These are phyloP conservation scores for Menura novaehollandiae DNA, from an alignment of 2,113 vertebrate genomes.

Conservation along the genomic window DNA sequence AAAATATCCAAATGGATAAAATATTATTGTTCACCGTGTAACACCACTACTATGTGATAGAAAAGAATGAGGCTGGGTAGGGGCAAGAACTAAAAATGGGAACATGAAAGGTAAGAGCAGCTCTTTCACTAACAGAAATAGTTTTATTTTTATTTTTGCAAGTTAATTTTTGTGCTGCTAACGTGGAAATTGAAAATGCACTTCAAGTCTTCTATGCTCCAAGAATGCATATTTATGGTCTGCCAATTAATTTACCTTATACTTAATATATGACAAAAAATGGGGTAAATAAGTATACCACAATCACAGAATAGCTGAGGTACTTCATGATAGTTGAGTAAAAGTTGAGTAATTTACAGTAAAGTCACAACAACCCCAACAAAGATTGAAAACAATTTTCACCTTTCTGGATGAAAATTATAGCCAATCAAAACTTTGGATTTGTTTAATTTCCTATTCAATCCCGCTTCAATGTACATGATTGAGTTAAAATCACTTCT, in stretches of 20 bases:
- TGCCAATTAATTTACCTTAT: neutral
- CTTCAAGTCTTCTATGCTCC: neutral
- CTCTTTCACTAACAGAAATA: neutral
- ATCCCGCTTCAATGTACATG: accelerated
- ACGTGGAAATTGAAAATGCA: neutral
- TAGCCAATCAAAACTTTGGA: neutral
- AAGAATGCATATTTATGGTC: neutral
- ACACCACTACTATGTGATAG: neutral
- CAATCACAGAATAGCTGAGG: neutral
- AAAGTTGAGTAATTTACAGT: neutral
- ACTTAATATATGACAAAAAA: neutral
- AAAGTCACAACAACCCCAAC: neutral
- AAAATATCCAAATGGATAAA: neutral
- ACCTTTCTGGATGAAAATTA: neutral
- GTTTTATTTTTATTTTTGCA: neutral
- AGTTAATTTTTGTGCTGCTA: neutral
- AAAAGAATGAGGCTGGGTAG: neutral
- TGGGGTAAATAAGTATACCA: neutral
- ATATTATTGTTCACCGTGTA: neutral
- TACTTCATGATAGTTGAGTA: neutral
- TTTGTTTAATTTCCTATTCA: neutral
- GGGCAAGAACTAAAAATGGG: neutral
- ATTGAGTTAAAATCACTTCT: neutral
- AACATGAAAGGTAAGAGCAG: neutral
- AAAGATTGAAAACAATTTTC: neutral